Evolutionary conservation across 2,888 invertebrate genomes (phyloP).

Genomic region (Acleris sparsana): DNA sequence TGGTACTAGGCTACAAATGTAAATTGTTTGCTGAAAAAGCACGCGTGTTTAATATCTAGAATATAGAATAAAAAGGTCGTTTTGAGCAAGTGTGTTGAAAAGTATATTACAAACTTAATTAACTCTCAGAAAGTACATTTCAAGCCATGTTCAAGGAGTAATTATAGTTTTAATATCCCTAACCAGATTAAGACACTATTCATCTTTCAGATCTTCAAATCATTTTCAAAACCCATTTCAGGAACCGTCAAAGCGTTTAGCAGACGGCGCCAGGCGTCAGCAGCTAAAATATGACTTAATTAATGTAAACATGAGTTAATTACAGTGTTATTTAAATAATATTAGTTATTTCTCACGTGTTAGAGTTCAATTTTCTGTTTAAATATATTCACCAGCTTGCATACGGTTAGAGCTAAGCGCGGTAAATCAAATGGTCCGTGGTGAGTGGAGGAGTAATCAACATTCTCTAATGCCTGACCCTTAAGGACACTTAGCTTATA

Average conservation of each 20-base stretch:
- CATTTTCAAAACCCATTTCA: conserved; percentile 58
- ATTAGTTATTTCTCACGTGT: conserved; percentile 39
- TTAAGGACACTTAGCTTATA: conserved; percentile 51
- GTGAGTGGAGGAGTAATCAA: conserved; percentile 67
- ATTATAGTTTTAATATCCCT: neutral
- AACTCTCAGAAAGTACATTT: too few species aligned
- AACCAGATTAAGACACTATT: neutral
- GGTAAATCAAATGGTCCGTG: conserved; percentile 67
- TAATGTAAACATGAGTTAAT: conserved; percentile 58
- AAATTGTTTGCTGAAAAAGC: too few species aligned
- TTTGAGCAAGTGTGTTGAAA: too few species aligned
- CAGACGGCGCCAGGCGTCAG: conserved; percentile 70
- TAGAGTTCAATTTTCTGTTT: conserved; percentile 47
- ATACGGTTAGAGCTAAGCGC: conserved; percentile 55
- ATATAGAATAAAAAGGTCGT: too few species aligned
- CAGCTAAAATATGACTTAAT: conserved; percentile 75
- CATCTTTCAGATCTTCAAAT: conserved; percentile 47
- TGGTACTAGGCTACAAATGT: too few species aligned
- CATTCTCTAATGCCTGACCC: conserved; percentile 62
- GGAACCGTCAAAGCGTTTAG: conserved; percentile 70
- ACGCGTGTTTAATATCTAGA: too few species aligned
- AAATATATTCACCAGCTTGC: conserved; percentile 47
- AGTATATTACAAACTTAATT: too few species aligned
- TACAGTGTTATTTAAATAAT: conserved; percentile 39
- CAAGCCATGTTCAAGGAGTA: neutral